phyloP scores from a whole-genome alignment of 2,888 invertebrate genomes.

The Holacanthella duospinosa region DNA sequence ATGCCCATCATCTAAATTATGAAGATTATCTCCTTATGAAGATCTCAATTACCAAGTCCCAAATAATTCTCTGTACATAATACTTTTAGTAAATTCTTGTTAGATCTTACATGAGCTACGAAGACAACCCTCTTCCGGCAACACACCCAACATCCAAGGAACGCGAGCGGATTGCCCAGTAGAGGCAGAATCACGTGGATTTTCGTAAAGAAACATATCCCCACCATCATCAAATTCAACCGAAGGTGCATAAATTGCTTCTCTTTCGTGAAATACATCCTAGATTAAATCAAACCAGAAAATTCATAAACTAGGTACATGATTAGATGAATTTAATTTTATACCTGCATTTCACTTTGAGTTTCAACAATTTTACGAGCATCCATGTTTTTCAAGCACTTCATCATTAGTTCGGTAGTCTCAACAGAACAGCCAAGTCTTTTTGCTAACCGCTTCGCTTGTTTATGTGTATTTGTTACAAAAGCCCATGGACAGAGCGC shows the following conservation, averaged over 20 bases:
- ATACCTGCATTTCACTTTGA: slow-evolving; percentile 10
- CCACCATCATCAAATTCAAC: neutral
- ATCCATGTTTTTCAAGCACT: neutral
- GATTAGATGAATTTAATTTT: neutral
- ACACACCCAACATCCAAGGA: neutral
- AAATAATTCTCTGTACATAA: no score
- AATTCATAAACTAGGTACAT: neutral
- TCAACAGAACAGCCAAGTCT: neutral
- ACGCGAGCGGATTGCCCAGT: neutral
- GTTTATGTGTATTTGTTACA: slow-evolving; percentile 9
- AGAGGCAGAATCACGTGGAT: neutral
- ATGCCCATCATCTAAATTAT: no score
- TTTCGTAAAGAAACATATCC: neutral
- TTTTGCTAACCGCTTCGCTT: neutral
- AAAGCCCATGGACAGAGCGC: slow-evolving; percentile 29
- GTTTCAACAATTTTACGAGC: slow-evolving; percentile 19
- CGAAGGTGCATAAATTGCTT: neutral
- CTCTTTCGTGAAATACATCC: no score
- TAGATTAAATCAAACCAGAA: neutral
- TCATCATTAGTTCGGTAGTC: neutral
- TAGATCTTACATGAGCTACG: neutral
- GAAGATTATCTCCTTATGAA: no score
- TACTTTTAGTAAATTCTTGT: no score
- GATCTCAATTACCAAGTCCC: no score
- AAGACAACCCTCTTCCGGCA: neutral